Evolutionary conservation across 2,113 vertebrate species (phyloP).

Genomic region (Lathamus discolor): DNA sequence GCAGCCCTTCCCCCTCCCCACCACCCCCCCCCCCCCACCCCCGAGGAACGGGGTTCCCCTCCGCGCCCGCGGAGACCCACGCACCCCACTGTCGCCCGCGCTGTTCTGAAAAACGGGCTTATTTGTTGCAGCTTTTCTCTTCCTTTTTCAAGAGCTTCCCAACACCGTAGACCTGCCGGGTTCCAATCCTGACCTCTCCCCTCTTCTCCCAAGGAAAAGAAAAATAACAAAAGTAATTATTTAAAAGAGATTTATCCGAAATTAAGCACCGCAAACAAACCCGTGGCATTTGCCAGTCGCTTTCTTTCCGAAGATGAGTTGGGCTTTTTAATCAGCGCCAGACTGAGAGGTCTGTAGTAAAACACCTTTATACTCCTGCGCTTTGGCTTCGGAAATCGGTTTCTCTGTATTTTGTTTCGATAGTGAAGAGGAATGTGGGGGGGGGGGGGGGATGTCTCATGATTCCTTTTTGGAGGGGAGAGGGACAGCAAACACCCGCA

Average conservation of each 20-base stretch:
- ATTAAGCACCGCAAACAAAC: neutral
- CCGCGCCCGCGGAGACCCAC: neutral
- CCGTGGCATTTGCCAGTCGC: neutral
- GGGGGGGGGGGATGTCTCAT: neutral
- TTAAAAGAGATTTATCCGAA: neutral
- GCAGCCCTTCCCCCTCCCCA: neutral
- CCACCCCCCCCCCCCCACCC: too few species aligned
- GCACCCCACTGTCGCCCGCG: neutral
- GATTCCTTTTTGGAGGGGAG: neutral
- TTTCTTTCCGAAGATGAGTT: constrained; percentile 20
- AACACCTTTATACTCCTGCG: constrained; percentile 45
- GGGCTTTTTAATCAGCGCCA: constrained; percentile 28
- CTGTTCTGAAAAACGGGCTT: neutral
- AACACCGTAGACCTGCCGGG: neutral
- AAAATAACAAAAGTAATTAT: neutral
- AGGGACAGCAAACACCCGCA: neutral
- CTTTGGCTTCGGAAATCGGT: constrained; percentile 56
- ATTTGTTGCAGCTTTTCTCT: constrained; percentile 4
- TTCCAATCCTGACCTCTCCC: neutral
- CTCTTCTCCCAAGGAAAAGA: neutral
- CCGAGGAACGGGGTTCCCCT: neutral
- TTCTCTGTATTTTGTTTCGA: constrained; percentile 46
- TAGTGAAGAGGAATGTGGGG: neutral
- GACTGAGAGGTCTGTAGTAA: constrained; percentile 65
- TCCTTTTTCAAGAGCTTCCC: neutral